Evolutionary conservation across 2,888 invertebrate genomes (phyloP).

Genomic region (Nesidiocoris tenuis): DNA sequence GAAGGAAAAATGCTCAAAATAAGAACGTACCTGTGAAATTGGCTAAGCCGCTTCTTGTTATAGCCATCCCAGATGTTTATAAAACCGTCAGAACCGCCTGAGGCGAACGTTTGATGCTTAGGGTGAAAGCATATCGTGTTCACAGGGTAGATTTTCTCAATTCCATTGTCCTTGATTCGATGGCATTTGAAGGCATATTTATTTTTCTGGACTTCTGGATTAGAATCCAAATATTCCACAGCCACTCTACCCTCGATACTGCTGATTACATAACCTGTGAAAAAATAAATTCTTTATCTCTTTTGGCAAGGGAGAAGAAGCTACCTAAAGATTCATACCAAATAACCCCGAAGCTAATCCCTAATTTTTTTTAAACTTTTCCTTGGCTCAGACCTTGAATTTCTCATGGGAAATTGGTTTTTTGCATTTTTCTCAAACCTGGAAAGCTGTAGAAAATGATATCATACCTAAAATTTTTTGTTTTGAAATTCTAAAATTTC

Average conservation of each 20-base stretch:
- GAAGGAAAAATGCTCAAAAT: neutral
- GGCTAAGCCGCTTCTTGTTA: constrained; percentile 38
- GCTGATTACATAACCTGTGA: constrained; percentile 55
- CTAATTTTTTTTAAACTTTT: too few species aligned
- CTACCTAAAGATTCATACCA: too few species aligned
- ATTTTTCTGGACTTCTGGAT: constrained; percentile 32
- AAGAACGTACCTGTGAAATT: constrained; percentile 27
- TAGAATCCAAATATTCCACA: constrained; percentile 27
- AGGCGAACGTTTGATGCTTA: constrained; percentile 27
- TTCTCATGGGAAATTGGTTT: too few species aligned
- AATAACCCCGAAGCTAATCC: too few species aligned
- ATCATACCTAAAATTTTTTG: too few species aligned
- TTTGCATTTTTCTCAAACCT: too few species aligned
- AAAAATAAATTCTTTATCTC: too few species aligned
- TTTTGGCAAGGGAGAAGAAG: too few species aligned
- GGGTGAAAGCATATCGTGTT: constrained; percentile 37
- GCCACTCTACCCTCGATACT: constrained; percentile 42
- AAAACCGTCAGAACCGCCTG: constrained; percentile 38
- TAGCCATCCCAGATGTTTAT: constrained; percentile 39
- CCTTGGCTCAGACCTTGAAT: too few species aligned
- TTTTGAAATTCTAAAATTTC: too few species aligned
- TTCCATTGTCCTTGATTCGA: constrained; percentile 14
- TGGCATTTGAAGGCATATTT: constrained; percentile 44
- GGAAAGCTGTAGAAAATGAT: too few species aligned
- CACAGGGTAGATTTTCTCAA: constrained; percentile 33